Evolutionary conservation across 2,888 invertebrate genomes (phyloP).

Genomic region (Julus scanicus): DNA sequence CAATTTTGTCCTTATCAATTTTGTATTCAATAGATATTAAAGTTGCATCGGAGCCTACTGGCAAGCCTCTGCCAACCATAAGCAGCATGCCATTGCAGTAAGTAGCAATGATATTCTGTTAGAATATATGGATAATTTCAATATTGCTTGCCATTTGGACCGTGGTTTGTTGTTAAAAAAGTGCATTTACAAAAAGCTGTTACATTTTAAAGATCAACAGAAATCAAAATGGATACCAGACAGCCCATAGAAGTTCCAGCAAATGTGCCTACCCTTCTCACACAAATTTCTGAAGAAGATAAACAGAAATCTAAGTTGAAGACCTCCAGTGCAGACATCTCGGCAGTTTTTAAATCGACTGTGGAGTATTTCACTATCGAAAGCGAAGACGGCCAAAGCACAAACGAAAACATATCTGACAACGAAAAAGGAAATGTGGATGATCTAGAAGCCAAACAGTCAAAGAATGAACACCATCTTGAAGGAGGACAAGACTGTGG

Average conservation of each 20-base stretch:
- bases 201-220: not conserved
- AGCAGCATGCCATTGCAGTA: not conserved
- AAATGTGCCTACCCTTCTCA: not conserved
- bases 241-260: not conserved
- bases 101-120: not conserved
- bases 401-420: not conserved
- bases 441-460: not conserved
- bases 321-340: not conserved
- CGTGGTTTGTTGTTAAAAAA: not conserved
- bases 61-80: not conserved
- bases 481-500: not conserved
- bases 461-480: not conserved
- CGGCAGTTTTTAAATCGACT: not conserved
- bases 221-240: not conserved
- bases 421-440: not conserved
- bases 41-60: not conserved
- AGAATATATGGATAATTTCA: too few species aligned
- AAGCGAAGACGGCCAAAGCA: not conserved
- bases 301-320: not conserved
- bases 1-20: not conserved
- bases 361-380: not conserved
- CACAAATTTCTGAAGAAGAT: constrained; percentile 5
- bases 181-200: not conserved
- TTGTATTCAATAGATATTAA: constrained; percentile 11
- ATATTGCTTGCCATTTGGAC: not conserved